Evolutionary conservation across 2,888 invertebrate genomes (phyloP).

Genomic region (Pristionchus mayeri): DNA sequence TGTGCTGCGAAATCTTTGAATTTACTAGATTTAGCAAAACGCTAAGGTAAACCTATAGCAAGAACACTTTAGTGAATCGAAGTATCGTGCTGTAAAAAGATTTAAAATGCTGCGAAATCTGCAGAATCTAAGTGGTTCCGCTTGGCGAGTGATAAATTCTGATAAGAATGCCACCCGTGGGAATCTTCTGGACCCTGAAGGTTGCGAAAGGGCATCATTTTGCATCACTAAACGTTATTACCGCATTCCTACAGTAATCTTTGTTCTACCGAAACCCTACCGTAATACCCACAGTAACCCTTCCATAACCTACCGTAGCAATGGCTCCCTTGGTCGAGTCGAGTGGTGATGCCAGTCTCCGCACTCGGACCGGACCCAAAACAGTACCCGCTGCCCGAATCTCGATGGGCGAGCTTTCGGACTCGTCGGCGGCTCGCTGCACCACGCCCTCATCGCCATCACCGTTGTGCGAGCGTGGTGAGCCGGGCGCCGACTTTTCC

Average conservation of each 20-base stretch:
- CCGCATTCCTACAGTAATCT: neutral
- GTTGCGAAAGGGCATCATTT: conserved; percentile 6
- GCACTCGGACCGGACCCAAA: conserved; percentile 14
- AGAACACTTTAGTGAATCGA: neutral
- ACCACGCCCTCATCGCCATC: neutral
- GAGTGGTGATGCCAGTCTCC: conserved; percentile 14
- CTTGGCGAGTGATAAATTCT: neutral
- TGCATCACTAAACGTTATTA: neutral
- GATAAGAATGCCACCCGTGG: neutral
- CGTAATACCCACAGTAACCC: neutral
- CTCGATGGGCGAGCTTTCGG: conserved; percentile 26
- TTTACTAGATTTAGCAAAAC: neutral
- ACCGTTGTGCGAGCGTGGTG: conserved; percentile 11
- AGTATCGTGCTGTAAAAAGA: neutral
- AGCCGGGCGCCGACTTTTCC: neutral
- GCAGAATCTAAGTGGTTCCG: neutral
- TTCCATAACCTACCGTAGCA: neutral
- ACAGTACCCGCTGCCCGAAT: neutral
- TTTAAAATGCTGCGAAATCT: neutral
- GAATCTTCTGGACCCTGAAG: neutral
- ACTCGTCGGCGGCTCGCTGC: neutral
- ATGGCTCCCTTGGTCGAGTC: conserved; percentile 11
- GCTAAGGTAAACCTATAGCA: neutral
- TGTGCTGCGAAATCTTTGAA: neutral
- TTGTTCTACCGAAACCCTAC: neutral